These are phyloP conservation scores for Lasioglossum marginatum DNA, from an alignment of 2,888 invertebrate species.

Conservation along the genomic window DNA sequence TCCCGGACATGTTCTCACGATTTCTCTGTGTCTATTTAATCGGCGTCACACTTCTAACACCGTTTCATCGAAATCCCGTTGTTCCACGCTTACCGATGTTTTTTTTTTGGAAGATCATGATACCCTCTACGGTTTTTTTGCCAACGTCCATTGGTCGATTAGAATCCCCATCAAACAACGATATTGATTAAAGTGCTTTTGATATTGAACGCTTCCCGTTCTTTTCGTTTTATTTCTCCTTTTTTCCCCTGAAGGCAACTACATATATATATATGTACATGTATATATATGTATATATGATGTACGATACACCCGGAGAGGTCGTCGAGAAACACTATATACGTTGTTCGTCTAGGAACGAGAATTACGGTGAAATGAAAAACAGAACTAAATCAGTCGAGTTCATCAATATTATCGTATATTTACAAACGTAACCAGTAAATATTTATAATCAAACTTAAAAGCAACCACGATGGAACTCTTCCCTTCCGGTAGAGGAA, in stretches of 20 bases:
- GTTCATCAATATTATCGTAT: conserved; percentile 31
- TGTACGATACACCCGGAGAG: background rate
- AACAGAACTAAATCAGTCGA: conserved; percentile 21
- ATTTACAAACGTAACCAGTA: conserved; percentile 16
- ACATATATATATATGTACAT: background rate
- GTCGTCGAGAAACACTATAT: background rate
- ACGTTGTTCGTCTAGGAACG: background rate
- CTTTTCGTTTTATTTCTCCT: background rate
- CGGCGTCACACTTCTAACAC: conserved; percentile 39
- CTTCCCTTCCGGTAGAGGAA: conserved; percentile 7
- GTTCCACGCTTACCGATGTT: background rate
- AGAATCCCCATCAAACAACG: conserved; percentile 21
- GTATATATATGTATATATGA: background rate
- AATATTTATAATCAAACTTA: conserved; percentile 9
- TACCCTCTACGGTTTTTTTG: conserved; percentile 12
- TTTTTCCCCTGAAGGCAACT: background rate
- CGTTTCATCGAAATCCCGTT: background rate
- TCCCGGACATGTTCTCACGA: conserved; percentile 49
- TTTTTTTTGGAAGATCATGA: background rate
- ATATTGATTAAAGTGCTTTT: conserved; percentile 31
- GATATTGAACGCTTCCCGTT: background rate
- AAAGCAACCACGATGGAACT: conserved; percentile 6
- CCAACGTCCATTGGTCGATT: conserved; percentile 22
- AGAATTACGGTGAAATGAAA: conserved; percentile 23
- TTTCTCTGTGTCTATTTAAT: conserved; percentile 52